These are phyloP conservation scores for Amorpha juglandis DNA, from an alignment of 2,888 invertebrate species.

Conservation along the genomic window DNA sequence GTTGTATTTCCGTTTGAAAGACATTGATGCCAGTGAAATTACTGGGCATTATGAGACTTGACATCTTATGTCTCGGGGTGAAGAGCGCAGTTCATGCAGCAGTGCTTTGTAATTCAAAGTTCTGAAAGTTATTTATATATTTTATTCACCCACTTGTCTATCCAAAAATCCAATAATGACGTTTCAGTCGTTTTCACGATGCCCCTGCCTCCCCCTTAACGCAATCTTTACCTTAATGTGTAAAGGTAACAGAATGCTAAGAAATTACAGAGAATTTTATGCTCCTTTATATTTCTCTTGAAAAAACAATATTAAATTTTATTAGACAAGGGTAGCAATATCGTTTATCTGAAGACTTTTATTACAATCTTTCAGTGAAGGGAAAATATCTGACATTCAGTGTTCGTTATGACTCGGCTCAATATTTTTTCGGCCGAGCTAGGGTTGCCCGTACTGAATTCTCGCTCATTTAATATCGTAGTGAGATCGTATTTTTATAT, in stretches of 20 bases:
- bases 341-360: conserved; percentile 33
- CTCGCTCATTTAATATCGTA: conserved; percentile 5
- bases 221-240: conserved; percentile 16
- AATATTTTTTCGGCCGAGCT: conserved; percentile 25
- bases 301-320: conserved; percentile 38
- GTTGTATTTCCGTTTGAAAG: too few relatives aligned
- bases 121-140: too few relatives aligned
- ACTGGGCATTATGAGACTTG: too few relatives aligned
- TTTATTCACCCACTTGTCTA: neutral
- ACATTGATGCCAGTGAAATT: too few relatives aligned
- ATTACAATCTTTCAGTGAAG: conserved; percentile 36
- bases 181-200: neutral
- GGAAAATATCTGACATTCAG: conserved; percentile 29
- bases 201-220: neutral
- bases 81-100: too few relatives aligned
- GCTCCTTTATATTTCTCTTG: conserved; percentile 36
- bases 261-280: conserved; percentile 28
- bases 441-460: conserved; percentile 13
- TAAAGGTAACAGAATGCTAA: conserved; percentile 2
- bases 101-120: too few relatives aligned
- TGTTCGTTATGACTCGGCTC: conserved; percentile 29
- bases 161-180: neutral
- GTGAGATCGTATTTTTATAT: conserved; percentile 20
- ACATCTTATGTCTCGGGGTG: too few relatives aligned
- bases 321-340: conserved; percentile 34